Percentiles rank a stretch among this genome's conserved stretches.
phyloP scores from a whole-genome alignment of 1,140 invertebrate species.

The Microplitis mediator region DNA sequence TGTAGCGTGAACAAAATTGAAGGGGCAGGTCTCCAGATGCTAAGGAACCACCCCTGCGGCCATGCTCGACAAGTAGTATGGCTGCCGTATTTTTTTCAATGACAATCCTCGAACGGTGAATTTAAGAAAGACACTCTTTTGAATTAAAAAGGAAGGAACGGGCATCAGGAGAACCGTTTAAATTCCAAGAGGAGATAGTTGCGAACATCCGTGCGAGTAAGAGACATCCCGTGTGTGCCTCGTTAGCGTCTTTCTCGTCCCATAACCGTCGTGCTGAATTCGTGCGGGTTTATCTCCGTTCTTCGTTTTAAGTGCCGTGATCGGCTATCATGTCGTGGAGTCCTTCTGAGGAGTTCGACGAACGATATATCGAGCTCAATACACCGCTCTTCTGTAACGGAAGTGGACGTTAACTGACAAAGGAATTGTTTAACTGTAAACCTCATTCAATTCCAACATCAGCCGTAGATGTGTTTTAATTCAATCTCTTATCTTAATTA shows the following conservation, averaged over 20 bases:
- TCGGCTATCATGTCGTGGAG: conserved; percentile 39
- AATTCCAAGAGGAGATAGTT: conserved; percentile 52
- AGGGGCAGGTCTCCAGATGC: conserved; percentile 47
- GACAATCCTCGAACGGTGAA: conserved; percentile 7
- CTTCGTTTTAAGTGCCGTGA: conserved; percentile 46
- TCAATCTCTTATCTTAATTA: neutral
- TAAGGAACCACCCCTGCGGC: conserved; percentile 57
- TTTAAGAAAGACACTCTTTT: conserved; percentile 15
- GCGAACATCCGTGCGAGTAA: conserved; percentile 45
- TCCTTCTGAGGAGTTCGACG: conserved; percentile 26
- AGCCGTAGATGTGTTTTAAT: neutral
- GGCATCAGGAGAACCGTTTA: conserved; percentile 39
- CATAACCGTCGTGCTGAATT: conserved; percentile 25
- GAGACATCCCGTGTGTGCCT: conserved; percentile 38
- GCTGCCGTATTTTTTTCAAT: conserved; percentile 35
- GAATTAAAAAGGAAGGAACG: conserved; percentile 28
- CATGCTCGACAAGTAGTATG: conserved; percentile 52
- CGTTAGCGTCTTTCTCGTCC: conserved; percentile 39
- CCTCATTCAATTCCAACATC: neutral
- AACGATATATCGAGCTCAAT: conserved; percentile 19
- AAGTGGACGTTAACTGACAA: conserved; percentile 9
- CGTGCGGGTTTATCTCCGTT: conserved; percentile 41
- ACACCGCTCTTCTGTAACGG: neutral
- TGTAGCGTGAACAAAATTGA: neutral
- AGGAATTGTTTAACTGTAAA: conserved; percentile 14